Conservation (phyloP, 92 coral and sea anemone genomes). For the Zoanthus sansibaricus region DNA sequence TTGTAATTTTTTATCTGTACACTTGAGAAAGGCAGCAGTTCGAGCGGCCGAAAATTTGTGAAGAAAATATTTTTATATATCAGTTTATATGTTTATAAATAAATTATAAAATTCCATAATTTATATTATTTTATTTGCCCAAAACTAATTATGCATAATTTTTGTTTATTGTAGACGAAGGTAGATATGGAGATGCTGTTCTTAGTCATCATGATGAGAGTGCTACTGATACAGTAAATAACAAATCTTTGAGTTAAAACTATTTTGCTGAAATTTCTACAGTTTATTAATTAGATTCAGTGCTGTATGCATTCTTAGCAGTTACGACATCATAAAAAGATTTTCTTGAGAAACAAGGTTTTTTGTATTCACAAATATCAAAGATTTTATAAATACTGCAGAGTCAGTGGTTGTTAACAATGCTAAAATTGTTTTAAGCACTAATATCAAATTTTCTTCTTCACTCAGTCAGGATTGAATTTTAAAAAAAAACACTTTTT, state of each 20-base stretch:
- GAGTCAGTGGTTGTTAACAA: not conserved
- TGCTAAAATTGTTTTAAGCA: not conserved
- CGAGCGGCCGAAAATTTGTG: no score
- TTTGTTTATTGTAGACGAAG: not conserved
- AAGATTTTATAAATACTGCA: not conserved
- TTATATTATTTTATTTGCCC: not conserved
- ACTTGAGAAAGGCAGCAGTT: no score
- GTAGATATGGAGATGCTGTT: not conserved
- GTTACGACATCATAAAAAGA: not conserved
- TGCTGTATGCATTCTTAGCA: not conserved
- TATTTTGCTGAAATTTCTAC: not conserved
- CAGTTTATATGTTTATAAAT: no score
- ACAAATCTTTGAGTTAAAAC: not conserved
- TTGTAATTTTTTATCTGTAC: no score
- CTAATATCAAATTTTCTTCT: not conserved
- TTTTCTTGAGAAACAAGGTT: not conserved
- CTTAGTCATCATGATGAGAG: not conserved
- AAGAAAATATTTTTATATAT: no score
- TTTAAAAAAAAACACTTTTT: no score
- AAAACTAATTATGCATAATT: not conserved
- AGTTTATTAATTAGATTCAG: not conserved
- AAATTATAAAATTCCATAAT: no score
- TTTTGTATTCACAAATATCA: not conserved
- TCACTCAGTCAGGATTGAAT: not conserved
- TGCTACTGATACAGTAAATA: constrained; percentile 12